phyloP scores from a whole-genome alignment of 2,888 invertebrate genomes.

The Heliothis peltigera region DNA sequence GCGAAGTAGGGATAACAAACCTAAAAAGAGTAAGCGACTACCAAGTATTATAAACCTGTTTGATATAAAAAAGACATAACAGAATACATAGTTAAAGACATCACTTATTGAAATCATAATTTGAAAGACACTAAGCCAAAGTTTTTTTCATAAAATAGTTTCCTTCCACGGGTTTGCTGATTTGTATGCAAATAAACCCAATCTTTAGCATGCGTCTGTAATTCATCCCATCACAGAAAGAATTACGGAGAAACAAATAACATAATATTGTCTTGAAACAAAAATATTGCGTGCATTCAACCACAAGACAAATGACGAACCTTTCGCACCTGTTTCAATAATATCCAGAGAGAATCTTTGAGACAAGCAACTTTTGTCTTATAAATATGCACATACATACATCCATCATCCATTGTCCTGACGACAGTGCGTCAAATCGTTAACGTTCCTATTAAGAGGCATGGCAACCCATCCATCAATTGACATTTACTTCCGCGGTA shows the following conservation, averaged over 20 bases:
- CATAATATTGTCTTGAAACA: constrained; percentile 15
- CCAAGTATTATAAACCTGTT: too few species aligned
- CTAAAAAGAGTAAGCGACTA: too few species aligned
- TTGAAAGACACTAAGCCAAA: too few species aligned
- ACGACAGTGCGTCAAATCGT: constrained; percentile 31
- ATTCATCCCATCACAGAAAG: too few species aligned
- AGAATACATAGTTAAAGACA: too few species aligned
- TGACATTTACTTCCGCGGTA: constrained; percentile 51
- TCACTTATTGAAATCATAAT: too few species aligned
- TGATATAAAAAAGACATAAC: too few species aligned
- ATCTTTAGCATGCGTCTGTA: too few species aligned
- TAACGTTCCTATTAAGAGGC: constrained; percentile 25
- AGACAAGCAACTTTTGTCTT: constrained; percentile 22
- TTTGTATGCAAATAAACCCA: too few species aligned
- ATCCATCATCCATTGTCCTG: constrained; percentile 23
- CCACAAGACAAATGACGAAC: constrained; percentile 3
- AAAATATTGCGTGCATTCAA: constrained; percentile 18
- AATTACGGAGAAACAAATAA: background rate
- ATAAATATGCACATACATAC: constrained; percentile 39
- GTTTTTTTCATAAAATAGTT: too few species aligned
- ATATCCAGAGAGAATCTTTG: constrained; percentile 30
- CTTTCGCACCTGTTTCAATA: constrained; percentile 35
- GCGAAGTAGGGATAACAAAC: too few species aligned
- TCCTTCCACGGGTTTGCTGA: too few species aligned
- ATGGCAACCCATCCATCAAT: constrained; percentile 41